phyloP scores from a whole-genome alignment of 2,888 invertebrate genomes.

The Ecdyonurus torrentis region DNA sequence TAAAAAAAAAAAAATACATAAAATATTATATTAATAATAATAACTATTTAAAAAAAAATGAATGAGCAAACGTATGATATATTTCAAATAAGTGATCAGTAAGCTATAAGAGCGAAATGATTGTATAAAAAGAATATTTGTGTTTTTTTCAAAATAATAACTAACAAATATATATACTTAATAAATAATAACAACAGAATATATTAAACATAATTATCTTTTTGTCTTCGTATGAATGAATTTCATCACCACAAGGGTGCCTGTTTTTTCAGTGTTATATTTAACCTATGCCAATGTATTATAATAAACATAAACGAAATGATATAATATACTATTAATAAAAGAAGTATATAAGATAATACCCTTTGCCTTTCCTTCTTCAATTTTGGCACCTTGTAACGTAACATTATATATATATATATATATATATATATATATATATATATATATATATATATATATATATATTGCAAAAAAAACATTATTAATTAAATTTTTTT shows the following conservation, averaged over 20 bases:
- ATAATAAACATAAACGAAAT: too few relatives aligned
- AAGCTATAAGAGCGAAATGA: not conserved
- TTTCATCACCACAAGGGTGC: not conserved
- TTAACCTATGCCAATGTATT: too few relatives aligned
- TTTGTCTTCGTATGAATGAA: too few relatives aligned
- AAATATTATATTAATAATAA: not conserved
- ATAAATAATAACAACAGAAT: not conserved
- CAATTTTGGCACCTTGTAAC: too few relatives aligned
- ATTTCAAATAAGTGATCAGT: not conserved
- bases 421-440: too few relatives aligned
- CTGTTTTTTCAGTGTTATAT: not conserved
- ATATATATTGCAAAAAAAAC: too few relatives aligned
- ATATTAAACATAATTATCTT: not conserved
- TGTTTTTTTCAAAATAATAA: not conserved
- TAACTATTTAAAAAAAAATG: not conserved
- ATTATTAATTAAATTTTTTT: too few relatives aligned
- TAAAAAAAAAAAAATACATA: not conserved
- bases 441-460: too few relatives aligned
- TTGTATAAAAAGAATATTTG: not conserved
- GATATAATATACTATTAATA: too few relatives aligned
- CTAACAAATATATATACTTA: not conserved
- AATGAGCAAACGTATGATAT: not conserved
- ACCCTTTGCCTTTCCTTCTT: not conserved
- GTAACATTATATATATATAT: too few relatives aligned
- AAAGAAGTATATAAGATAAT: not conserved